Evolutionary conservation across 92 coral and sea anemone genomes (phyloP).

Genomic region (Pocillopora grandis): DNA sequence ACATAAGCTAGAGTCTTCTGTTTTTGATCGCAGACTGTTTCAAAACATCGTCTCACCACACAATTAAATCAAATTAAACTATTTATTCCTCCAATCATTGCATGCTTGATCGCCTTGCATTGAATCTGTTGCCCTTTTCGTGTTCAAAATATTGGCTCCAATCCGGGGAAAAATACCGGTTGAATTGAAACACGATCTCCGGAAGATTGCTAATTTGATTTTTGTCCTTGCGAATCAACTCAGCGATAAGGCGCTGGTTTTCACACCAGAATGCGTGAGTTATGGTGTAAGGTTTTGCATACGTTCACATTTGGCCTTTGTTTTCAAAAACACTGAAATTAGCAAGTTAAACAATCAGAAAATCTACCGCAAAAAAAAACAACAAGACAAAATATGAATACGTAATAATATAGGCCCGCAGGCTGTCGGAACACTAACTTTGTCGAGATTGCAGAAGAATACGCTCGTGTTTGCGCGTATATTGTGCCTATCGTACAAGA

Average conservation of each 20-base stretch:
- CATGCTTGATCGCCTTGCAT: background rate
- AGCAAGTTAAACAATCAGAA: background rate
- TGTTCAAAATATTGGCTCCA: slow-evolving; percentile 34
- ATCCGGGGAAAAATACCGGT: slow-evolving; percentile 4
- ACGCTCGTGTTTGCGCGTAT: too few species aligned
- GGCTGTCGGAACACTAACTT: too few species aligned
- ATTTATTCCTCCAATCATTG: background rate
- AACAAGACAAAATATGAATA: background rate
- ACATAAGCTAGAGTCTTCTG: slow-evolving; percentile 2
- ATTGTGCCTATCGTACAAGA: background rate
- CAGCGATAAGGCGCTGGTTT: background rate
- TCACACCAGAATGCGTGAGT: background rate
- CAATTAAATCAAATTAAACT: slow-evolving; percentile 20
- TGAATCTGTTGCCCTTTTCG: slow-evolving; percentile 29
- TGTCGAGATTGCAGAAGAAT: too few species aligned
- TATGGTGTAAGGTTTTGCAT: slow-evolving; percentile 27
- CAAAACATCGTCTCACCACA: slow-evolving; percentile 17
- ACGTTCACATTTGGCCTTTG: slow-evolving; percentile 22
- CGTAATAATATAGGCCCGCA: too few species aligned
- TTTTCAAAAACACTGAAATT: background rate
- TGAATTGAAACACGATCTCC: slow-evolving; percentile 40
- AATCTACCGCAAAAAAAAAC: background rate
- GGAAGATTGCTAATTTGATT: slow-evolving; percentile 38
- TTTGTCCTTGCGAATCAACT: slow-evolving; percentile 17
- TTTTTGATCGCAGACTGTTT: slow-evolving; percentile 28